Conservation (phyloP, 2,797 vertebrate species). For the Rachycentron canadum region DNA sequence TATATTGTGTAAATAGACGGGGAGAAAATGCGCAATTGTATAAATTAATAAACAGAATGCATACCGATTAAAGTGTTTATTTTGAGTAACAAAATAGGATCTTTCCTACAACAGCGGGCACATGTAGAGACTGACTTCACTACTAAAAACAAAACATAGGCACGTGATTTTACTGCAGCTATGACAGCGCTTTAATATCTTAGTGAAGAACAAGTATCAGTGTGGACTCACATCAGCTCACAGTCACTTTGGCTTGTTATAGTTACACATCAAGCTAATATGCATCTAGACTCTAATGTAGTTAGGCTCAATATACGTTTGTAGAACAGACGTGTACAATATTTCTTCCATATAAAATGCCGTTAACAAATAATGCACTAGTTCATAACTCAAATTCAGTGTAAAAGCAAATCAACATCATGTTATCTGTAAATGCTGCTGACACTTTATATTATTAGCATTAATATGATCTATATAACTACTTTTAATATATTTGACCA, state of each 20-base stretch:
- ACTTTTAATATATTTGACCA: constrained; percentile 23
- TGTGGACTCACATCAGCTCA: constrained; percentile 21
- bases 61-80: constrained; percentile 66
- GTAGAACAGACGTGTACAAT: constrained; percentile 16
- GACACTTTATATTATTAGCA: constrained; percentile 7
- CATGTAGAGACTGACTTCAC: not conserved
- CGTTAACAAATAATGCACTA: not conserved
- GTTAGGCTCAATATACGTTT: not conserved
- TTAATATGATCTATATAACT: constrained; percentile 14
- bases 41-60: constrained; percentile 80
- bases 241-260: constrained; percentile 55
- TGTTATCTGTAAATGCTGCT: constrained; percentile 4
- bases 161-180: not conserved
- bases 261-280: constrained; percentile 28
- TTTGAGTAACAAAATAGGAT: constrained; percentile 65
- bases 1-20: constrained; percentile 82
- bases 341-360: not conserved
- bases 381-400: constrained; percentile 28
- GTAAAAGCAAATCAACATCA: constrained; percentile 20
- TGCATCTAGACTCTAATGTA: constrained; percentile 1
- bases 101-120: constrained; percentile 18
- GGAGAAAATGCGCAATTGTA: constrained; percentile 70
- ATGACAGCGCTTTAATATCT: not conserved
- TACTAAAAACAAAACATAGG: not conserved
- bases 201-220: not conserved